Evolutionary conservation across 2,113 vertebrate genomes (phyloP).

Genomic region (Cynocephalus volans): DNA sequence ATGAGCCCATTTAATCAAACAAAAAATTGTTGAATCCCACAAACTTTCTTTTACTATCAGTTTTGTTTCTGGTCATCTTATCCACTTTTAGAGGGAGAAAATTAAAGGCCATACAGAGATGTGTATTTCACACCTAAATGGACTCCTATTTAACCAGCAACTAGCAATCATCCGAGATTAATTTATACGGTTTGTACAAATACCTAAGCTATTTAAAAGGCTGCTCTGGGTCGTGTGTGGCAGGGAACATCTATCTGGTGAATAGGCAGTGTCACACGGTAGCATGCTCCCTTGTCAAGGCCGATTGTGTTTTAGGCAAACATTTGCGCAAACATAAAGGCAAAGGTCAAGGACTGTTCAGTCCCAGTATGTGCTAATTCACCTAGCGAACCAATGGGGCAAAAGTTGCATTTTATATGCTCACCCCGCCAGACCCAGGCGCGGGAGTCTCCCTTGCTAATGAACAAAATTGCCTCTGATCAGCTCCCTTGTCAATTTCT

Average conservation of each 20-base stretch:
- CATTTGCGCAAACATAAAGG: slow-evolving; percentile 97
- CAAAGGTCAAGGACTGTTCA: slow-evolving; percentile 99
- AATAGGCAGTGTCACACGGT: slow-evolving; percentile 97
- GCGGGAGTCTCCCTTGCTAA: slow-evolving; percentile 80
- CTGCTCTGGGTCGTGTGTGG: slow-evolving; percentile 92
- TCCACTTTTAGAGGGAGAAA: background rate
- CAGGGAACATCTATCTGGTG: slow-evolving; percentile 95
- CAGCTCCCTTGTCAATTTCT: slow-evolving; percentile 54
- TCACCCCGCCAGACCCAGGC: slow-evolving; percentile 83
- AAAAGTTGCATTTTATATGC: slow-evolving; percentile 91
- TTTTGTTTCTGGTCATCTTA: slow-evolving; percentile 76
- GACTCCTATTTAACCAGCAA: slow-evolving; percentile 88
- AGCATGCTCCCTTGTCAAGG: slow-evolving; percentile 97
- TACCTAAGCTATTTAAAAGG: slow-evolving; percentile 94
- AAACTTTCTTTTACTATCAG: slow-evolving; percentile 59
- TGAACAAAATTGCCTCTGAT: slow-evolving; percentile 72
- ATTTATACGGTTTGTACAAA: slow-evolving; percentile 93
- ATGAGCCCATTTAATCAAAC: slow-evolving; percentile 1
- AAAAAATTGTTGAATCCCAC: slow-evolving; percentile 68
- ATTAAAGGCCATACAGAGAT: background rate
- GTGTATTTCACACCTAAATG: slow-evolving; percentile 76
- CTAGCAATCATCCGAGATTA: slow-evolving; percentile 89
- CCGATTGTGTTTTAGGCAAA: slow-evolving; percentile 99
- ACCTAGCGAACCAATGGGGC: slow-evolving; percentile 96
- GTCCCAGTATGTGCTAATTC: slow-evolving; percentile 97